Conservation (phyloP, 2,888 invertebrate species). For the Conops quadrifasciatus region DNA sequence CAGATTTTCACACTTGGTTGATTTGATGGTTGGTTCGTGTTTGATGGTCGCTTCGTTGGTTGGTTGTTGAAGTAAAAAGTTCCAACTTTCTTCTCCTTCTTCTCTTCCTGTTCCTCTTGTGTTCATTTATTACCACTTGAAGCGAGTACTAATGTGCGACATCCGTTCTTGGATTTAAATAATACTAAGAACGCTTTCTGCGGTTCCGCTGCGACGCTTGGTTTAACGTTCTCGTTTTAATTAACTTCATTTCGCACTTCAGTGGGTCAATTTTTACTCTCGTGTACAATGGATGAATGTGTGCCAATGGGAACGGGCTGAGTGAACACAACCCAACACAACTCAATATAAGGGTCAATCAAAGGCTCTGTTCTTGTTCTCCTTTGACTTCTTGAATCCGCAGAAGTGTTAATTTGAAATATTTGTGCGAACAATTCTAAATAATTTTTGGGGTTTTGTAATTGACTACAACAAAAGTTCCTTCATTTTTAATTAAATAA, state of each 20-base stretch:
- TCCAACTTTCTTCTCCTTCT: conserved; percentile 23
- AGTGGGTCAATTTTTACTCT: conserved; percentile 46
- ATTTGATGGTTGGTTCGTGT: no score
- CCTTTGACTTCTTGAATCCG: background rate
- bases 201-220: conserved; percentile 11
- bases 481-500: background rate
- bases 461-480: background rate
- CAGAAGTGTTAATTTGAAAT: conserved; percentile 2
- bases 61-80: conserved; percentile 43
- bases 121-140: conserved; percentile 34
- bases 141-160: conserved; percentile 59
- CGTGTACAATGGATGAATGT: background rate
- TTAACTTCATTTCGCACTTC: conserved; percentile 62
- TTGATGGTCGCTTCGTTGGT: no score
- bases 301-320: no score
- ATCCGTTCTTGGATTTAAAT: conserved; percentile 51
- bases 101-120: background rate
- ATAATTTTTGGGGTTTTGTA: background rate
- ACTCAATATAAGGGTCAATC: conserved; percentile 6
- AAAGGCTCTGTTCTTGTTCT: background rate
- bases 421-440: background rate
- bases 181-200: background rate
- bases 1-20: conserved; percentile 56
- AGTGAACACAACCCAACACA: no score
- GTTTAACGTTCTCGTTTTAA: conserved; percentile 53